Percentiles rank a stretch among this genome's conserved stretches.
These are phyloP conservation scores for Nothoprocta perdicaria DNA, from an alignment of 2,113 vertebrate species.

Conservation along the genomic window DNA sequence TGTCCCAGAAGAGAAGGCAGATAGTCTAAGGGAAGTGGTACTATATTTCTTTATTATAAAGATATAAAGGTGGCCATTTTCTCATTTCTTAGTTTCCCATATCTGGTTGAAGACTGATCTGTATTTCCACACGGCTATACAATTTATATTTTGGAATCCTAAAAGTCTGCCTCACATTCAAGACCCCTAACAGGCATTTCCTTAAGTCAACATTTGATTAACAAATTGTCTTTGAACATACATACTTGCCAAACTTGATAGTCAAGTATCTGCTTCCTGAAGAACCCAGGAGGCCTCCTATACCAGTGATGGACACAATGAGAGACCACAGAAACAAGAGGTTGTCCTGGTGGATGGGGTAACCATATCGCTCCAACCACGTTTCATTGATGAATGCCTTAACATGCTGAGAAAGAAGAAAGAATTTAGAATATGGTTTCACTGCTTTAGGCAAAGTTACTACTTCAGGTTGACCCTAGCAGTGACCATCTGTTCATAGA, in stretches of 20 bases:
- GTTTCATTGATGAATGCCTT: slow-evolving; percentile 89
- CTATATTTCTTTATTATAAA: background rate
- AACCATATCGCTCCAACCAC: slow-evolving; percentile 74
- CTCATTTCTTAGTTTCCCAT: background rate
- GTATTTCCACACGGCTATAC: background rate
- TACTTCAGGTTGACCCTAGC: background rate
- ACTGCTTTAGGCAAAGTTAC: background rate
- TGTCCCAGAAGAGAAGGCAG: background rate
- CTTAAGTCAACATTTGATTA: background rate
- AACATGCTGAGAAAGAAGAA: slow-evolving; percentile 77
- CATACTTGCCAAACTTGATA: slow-evolving; percentile 80
- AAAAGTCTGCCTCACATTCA: background rate
- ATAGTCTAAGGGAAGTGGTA: background rate
- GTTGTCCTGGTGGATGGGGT: slow-evolving; percentile 68
- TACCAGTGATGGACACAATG: slow-evolving; percentile 75
- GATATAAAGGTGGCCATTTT: background rate
- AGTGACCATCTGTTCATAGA: background rate
- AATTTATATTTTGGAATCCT: background rate
- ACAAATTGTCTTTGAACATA: background rate
- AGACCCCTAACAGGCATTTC: background rate
- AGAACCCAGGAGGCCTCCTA: slow-evolving; percentile 78
- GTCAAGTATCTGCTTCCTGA: slow-evolving; percentile 77
- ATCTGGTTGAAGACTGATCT: background rate
- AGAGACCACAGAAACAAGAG: slow-evolving; percentile 82
- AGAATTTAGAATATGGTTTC: background rate